phyloP scores from a whole-genome alignment of 2,797 vertebrate genomes.

The Mionectes olivaceus region DNA sequence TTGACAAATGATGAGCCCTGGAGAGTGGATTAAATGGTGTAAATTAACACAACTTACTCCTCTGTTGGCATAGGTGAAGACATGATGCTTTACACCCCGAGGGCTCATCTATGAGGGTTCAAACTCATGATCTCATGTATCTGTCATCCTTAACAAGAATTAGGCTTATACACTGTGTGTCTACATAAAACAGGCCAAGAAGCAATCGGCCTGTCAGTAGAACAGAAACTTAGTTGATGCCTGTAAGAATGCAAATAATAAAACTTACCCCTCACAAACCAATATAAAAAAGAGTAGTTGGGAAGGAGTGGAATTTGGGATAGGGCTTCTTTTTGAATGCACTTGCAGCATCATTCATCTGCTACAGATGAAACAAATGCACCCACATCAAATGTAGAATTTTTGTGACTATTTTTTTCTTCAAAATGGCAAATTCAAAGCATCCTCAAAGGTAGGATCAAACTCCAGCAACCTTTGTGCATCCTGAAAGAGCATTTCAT shows the following conservation, averaged over 20 bases:
- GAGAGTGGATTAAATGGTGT: background rate
- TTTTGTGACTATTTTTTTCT: background rate
- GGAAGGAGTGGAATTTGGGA: background rate
- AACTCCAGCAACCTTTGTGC: background rate
- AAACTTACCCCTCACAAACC: background rate
- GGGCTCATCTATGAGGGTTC: background rate
- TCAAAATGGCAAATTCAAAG: conserved; percentile 14
- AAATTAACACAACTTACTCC: background rate
- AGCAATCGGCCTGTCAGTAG: background rate
- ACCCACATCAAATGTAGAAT: background rate
- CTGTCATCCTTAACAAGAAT: background rate
- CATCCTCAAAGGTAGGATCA: background rate
- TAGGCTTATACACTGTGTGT: background rate
- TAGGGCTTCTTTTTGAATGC: background rate
- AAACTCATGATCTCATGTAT: background rate
- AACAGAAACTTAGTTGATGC: background rate
- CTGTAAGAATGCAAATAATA: background rate
- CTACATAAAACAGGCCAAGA: background rate
- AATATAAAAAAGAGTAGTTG: background rate
- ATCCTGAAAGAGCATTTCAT: background rate
- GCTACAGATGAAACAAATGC: background rate
- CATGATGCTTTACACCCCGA: background rate
- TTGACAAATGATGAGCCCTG: background rate
- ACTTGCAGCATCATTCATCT: background rate
- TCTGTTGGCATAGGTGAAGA: background rate